Evolutionary conservation across 2,797 vertebrate species (phyloP).

Genomic region (Catharus ustulatus): DNA sequence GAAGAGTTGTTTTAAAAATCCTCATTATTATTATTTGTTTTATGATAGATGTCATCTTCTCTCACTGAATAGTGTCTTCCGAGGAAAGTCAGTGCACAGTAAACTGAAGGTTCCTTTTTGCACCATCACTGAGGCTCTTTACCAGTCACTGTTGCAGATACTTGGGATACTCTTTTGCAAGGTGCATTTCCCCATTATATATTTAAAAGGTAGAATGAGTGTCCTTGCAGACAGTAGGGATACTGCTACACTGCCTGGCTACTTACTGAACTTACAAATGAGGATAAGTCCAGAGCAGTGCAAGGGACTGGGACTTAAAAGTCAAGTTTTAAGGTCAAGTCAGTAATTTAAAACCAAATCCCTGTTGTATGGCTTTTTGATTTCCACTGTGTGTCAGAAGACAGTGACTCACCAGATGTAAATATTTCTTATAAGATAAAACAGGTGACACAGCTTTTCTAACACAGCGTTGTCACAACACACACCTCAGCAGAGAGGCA

Average conservation of each 20-base stretch:
- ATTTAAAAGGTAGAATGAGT: background rate
- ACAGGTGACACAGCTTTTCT: background rate
- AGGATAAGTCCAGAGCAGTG: background rate
- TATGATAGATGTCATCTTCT: conserved; percentile 8
- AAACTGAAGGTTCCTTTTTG: background rate
- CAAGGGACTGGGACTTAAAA: background rate
- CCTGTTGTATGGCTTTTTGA: background rate
- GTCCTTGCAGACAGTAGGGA: background rate
- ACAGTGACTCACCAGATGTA: background rate
- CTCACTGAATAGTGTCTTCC: background rate
- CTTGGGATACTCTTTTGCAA: background rate
- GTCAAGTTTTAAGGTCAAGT: background rate
- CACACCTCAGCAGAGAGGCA: background rate
- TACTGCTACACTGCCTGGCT: background rate
- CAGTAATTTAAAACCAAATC: background rate
- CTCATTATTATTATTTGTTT: conserved; percentile 48
- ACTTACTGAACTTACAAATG: background rate
- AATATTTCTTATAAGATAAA: background rate
- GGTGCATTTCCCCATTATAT: background rate
- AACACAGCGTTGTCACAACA: background rate
- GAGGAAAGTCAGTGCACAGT: background rate
- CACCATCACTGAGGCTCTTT: background rate
- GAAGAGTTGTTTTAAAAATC: conserved; percentile 10
- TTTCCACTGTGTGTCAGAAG: background rate
- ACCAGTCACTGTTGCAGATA: background rate